phyloP scores from a whole-genome alignment of 2,888 invertebrate species.

The Oscheius onirici region DNA sequence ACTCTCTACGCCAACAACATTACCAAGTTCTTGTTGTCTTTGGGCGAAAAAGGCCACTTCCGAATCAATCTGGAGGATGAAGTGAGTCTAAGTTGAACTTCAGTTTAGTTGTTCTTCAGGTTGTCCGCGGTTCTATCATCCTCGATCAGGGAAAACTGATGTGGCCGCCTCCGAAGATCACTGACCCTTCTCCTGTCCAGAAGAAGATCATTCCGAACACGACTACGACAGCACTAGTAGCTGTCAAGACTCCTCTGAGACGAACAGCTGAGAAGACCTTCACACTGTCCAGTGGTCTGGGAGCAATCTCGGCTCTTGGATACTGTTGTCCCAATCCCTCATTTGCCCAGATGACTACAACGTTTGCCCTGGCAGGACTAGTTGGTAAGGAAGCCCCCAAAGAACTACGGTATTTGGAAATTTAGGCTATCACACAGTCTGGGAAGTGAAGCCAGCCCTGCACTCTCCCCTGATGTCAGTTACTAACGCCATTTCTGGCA shows the following conservation, averaged over 20 bases:
- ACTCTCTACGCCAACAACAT: conserved; percentile 90
- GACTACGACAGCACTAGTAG: conserved; percentile 59
- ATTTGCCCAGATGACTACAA: conserved; percentile 87
- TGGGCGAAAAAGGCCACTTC: conserved; percentile 84
- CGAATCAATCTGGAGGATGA: conserved; percentile 85
- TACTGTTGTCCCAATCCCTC: conserved; percentile 84
- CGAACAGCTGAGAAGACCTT: conserved; percentile 80
- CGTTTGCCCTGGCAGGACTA: conserved; percentile 83
- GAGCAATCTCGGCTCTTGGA: conserved; percentile 80
- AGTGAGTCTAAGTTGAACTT: conserved; percentile 75
- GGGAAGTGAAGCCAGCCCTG: conserved; percentile 89
- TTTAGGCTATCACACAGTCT: conserved; percentile 84
- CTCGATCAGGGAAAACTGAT: conserved; percentile 81
- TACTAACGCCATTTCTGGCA: conserved; percentile 88
- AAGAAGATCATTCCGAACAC: conserved; percentile 36
- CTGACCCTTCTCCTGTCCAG: conserved; percentile 69
- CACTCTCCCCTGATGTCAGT: conserved; percentile 92
- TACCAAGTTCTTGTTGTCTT: conserved; percentile 84
- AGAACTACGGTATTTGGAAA: neutral
- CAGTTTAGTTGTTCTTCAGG: conserved; percentile 17
- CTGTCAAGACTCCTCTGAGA: conserved; percentile 78
- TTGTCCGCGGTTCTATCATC: conserved; percentile 83
- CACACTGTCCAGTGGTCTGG: conserved; percentile 80
- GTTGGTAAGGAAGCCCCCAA: conserved; percentile 75
- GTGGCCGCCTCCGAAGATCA: conserved; percentile 81